A percentile compares a stretch with the other conserved stretches of the same genome.
Conservation (phyloP, 1,140 invertebrate genomes). For the Drosophila sucinea region DNA sequence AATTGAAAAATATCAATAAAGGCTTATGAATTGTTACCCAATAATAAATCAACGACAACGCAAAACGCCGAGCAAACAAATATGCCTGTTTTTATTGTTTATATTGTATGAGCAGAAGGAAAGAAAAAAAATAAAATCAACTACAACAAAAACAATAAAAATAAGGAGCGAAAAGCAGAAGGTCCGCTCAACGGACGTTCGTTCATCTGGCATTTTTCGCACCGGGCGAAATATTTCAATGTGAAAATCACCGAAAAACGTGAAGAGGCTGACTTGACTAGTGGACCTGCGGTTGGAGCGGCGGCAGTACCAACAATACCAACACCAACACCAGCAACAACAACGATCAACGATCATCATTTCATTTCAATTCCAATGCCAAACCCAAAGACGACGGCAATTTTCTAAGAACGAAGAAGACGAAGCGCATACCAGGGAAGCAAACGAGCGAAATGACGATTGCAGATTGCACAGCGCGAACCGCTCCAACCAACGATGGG, state of each 20-base stretch:
- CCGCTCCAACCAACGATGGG: background rate
- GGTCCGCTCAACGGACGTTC: background rate
- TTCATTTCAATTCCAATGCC: conserved; percentile 71
- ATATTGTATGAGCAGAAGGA: conserved; percentile 36
- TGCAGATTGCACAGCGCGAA: conserved; percentile 28
- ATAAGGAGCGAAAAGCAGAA: conserved; percentile 17
- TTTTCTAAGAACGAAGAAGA: conserved; percentile 75
- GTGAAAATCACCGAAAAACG: conserved; percentile 77
- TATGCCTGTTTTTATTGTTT: conserved; percentile 77
- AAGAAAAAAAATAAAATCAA: conserved; percentile 25
- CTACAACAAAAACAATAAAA: background rate
- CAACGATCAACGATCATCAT: conserved; percentile 62
- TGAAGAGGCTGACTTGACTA: conserved; percentile 31
- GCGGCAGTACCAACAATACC: conserved; percentile 22
- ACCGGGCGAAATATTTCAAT: conserved; percentile 76
- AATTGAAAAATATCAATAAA: conserved; percentile 81
- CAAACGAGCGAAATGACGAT: conserved; percentile 44
- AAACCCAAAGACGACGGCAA: conserved; percentile 74
- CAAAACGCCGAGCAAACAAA: conserved; percentile 63
- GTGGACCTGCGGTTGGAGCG: conserved; percentile 28
- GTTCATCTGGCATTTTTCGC: conserved; percentile 69
- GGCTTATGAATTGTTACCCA: conserved; percentile 80
- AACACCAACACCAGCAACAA: background rate
- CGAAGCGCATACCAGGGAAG: conserved; percentile 73
- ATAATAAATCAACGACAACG: conserved; percentile 66